Percentiles rank a stretch among this genome's conserved stretches.
These are phyloP conservation scores for Saccopteryx leptura DNA, from an alignment of 2,113 vertebrate species.

Conservation along the genomic window DNA sequence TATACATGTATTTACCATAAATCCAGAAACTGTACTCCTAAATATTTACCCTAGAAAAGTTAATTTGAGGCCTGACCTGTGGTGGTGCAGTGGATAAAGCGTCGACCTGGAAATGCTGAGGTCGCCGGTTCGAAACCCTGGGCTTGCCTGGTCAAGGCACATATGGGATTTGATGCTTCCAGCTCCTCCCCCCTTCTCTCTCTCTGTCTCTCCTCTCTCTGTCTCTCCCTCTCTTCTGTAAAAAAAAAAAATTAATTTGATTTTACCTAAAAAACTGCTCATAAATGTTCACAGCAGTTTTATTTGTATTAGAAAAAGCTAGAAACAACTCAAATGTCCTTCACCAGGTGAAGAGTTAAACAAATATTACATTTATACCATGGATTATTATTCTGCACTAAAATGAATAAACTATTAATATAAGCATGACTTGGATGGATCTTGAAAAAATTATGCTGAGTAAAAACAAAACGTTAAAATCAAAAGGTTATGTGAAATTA, in stretches of 20 bases:
- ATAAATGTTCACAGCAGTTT: neutral
- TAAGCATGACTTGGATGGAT: neutral
- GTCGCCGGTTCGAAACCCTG: too few species aligned
- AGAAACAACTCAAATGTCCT: neutral
- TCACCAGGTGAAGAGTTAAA: neutral
- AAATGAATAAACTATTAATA: neutral
- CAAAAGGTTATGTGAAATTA: neutral
- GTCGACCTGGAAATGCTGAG: too few species aligned
- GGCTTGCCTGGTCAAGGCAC: too few species aligned
- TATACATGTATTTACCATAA: neutral
- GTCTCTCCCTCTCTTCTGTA: too few species aligned
- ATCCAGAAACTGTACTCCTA: neutral
- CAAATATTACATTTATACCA: neutral
- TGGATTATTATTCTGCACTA: neutral
- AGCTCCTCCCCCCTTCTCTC: too few species aligned
- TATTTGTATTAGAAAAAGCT: constrained; percentile 17
- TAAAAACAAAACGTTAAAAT: neutral
- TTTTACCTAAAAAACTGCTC: neutral
- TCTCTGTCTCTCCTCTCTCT: too few species aligned
- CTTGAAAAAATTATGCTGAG: neutral
- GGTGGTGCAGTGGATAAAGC: too few species aligned
- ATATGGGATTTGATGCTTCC: too few species aligned
- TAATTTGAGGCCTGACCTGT: too few species aligned
- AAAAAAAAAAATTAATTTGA: neutral
- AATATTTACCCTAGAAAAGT: neutral